phyloP scores from a whole-genome alignment of 2,888 invertebrate species.

The Sceliomorpha sp. region DNA sequence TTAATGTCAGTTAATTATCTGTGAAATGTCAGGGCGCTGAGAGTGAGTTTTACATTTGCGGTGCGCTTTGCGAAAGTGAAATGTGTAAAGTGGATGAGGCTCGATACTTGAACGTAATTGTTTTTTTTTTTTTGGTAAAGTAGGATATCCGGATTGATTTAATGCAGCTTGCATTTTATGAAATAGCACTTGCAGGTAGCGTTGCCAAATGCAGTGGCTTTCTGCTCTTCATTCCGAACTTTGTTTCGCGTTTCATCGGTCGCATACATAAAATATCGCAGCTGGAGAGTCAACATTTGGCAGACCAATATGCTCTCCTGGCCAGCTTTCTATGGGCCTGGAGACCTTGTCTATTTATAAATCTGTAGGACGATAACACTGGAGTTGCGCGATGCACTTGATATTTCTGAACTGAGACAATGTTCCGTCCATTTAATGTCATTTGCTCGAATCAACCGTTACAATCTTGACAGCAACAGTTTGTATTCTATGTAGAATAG shows the following conservation, averaged over 20 bases:
- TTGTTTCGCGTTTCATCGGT: conserved; percentile 51
- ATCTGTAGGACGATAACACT: conserved; percentile 34
- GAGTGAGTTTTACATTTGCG: conserved; percentile 54
- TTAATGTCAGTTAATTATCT: conserved; percentile 73
- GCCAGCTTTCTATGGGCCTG: conserved; percentile 69
- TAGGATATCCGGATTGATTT: conserved; percentile 46
- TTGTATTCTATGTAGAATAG: no score
- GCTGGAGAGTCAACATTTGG: conserved; percentile 59
- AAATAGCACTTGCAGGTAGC: conserved; percentile 32
- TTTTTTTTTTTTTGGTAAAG: no score
- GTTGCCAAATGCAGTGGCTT: conserved; percentile 6
- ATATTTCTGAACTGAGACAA: conserved; percentile 5
- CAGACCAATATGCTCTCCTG: conserved; percentile 61
- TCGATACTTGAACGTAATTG: no score
- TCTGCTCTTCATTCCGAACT: conserved; percentile 41
- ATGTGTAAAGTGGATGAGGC: no score
- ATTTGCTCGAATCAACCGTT: no score
- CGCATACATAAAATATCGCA: conserved; percentile 63
- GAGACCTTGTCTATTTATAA: conserved; percentile 75
- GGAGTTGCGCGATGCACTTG: conserved; percentile 11
- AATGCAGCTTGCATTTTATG: conserved; percentile 31
- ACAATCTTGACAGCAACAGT: no score
- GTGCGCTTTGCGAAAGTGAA: conserved; percentile 11
- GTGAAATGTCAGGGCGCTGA: conserved; percentile 58
- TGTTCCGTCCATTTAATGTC: background rate